Percentiles rank a stretch among this genome's conserved stretches.
Conservation (phyloP, 2,113 vertebrate genomes). For the Pleuronectes platessa region DNA sequence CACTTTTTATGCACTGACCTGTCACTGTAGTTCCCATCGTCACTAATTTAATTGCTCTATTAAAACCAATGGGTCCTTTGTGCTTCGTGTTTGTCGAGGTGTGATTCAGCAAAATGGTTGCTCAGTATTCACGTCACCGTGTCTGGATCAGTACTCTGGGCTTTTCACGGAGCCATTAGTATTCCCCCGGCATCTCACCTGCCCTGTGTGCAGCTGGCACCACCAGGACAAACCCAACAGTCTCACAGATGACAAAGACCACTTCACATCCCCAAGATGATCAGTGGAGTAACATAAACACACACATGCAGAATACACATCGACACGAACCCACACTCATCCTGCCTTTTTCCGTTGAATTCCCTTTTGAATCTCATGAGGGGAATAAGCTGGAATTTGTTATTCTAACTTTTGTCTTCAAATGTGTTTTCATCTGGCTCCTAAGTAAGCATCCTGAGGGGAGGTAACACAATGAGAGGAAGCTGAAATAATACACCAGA, state of each 20-base stretch:
- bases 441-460: slow-evolving; percentile 59
- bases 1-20: no score
- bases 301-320: neutral
- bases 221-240: slow-evolving; percentile 44
- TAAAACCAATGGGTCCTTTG: slow-evolving; percentile 20
- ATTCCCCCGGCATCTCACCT: slow-evolving; percentile 66
- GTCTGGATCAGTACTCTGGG: slow-evolving; percentile 42
- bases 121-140: slow-evolving; percentile 70
- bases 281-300: neutral
- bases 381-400: slow-evolving; percentile 47
- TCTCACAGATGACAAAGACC: slow-evolving; percentile 34
- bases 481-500: slow-evolving; percentile 53
- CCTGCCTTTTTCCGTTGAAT: slow-evolving; percentile 47
- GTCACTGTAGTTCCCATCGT: no score
- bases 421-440: slow-evolving; percentile 42
- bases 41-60: slow-evolving; percentile 10
- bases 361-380: slow-evolving; percentile 46
- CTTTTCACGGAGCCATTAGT: slow-evolving; percentile 75
- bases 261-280: neutral
- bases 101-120: slow-evolving; percentile 74
- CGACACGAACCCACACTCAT: slow-evolving; percentile 4
- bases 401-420: slow-evolving; percentile 67
- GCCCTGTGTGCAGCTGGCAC: slow-evolving; percentile 69
- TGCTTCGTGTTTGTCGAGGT: slow-evolving; percentile 37
- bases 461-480: slow-evolving; percentile 75